These are phyloP conservation scores for Drosophila kuntzei DNA, from an alignment of 2,888 invertebrate species.

Conservation along the genomic window DNA sequence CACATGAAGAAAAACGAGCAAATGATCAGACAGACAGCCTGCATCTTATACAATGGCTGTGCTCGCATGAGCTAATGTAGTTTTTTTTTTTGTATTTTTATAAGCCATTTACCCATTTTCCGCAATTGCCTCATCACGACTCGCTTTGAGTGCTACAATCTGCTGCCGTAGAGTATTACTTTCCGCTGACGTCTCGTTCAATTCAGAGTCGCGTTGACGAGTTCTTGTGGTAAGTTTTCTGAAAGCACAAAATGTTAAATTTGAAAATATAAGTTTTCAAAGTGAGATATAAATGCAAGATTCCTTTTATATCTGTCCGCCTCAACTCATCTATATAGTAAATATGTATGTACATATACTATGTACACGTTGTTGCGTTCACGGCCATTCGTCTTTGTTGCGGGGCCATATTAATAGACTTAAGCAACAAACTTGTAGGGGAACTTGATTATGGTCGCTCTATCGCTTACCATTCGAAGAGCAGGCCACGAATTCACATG, in stretches of 20 bases:
- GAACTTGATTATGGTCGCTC: slow-evolving; percentile 19
- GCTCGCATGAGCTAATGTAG: slow-evolving; percentile 36
- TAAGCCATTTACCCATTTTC: slow-evolving; percentile 83
- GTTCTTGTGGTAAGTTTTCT: slow-evolving; percentile 79
- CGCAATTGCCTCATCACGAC: slow-evolving; percentile 83
- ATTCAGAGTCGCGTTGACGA: slow-evolving; percentile 80
- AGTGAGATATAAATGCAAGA: slow-evolving; percentile 2
- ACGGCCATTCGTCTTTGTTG: slow-evolving; percentile 5
- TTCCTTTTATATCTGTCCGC: slow-evolving; percentile 1
- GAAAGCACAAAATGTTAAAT: slow-evolving; percentile 22
- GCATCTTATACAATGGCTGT: slow-evolving; percentile 23
- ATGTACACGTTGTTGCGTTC: slow-evolving; percentile 18
- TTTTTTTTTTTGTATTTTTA: slow-evolving; percentile 9
- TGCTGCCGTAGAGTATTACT: slow-evolving; percentile 84
- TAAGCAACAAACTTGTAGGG: slow-evolving; percentile 27
- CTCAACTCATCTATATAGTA: not conserved
- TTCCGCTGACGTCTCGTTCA: slow-evolving; percentile 83
- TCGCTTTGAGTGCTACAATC: slow-evolving; percentile 81
- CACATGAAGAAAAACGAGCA: slow-evolving; percentile 34
- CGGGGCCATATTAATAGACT: slow-evolving; percentile 41
- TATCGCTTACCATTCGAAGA: slow-evolving; percentile 22
- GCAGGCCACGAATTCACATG: slow-evolving; percentile 43
- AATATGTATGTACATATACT: not conserved
- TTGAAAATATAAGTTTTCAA: not conserved
- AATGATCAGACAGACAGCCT: slow-evolving; percentile 27